These are phyloP conservation scores for Watsonalla cultraria DNA, from an alignment of 2,888 invertebrate species.

Conservation along the genomic window DNA sequence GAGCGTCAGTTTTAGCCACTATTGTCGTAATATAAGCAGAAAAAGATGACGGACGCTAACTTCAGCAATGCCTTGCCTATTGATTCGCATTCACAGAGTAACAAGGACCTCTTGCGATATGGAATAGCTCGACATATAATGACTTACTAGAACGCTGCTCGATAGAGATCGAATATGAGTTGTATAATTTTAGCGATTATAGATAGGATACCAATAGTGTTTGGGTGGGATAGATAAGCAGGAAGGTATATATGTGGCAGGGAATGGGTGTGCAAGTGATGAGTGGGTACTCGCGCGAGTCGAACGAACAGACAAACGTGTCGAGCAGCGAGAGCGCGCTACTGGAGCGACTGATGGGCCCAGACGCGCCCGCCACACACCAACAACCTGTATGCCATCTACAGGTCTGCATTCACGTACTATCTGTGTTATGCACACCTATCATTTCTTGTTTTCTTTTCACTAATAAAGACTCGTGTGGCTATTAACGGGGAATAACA, in stretches of 20 bases:
- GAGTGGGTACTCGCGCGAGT: constrained; percentile 55
- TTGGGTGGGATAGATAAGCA: background rate
- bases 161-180: too few relatives aligned
- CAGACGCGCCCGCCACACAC: constrained; percentile 43
- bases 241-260: constrained; percentile 12
- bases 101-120: too few relatives aligned
- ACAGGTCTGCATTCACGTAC: constrained; percentile 39
- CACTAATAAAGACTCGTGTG: background rate
- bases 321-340: constrained; percentile 67
- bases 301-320: constrained; percentile 61
- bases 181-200: too few relatives aligned
- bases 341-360: constrained; percentile 61
- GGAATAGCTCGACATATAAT: too few relatives aligned
- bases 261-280: constrained; percentile 56
- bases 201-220: background rate
- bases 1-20: too few relatives aligned
- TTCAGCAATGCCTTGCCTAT: too few relatives aligned
- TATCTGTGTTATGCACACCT: background rate
- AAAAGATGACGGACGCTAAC: too few relatives aligned
- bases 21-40: too few relatives aligned
- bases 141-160: too few relatives aligned
- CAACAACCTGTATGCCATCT: constrained; percentile 63
- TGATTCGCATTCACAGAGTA: too few relatives aligned
- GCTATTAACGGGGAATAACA: background rate
- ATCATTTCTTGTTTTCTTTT: background rate